A percentile compares a stretch with the other conserved stretches of the same genome.
Evolutionary conservation across 2,113 vertebrate species (phyloP).

Genomic region (Parotia lawesii): DNA sequence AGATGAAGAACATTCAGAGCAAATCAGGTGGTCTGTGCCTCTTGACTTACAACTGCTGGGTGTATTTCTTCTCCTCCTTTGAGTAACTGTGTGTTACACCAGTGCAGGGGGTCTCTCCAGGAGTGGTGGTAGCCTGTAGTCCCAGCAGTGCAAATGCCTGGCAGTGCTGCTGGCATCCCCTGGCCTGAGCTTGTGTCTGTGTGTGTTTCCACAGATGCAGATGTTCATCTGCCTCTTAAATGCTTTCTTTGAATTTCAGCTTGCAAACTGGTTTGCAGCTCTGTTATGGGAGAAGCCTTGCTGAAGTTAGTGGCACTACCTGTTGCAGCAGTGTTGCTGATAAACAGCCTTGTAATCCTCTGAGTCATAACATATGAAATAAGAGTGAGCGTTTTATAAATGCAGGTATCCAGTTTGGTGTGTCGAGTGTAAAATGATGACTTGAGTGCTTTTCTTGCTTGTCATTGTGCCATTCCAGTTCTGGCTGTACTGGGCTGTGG

Average conservation of each 20-base stretch:
- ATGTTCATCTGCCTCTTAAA: background rate
- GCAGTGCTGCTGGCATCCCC: background rate
- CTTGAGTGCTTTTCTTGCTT: background rate
- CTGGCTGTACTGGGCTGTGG: background rate
- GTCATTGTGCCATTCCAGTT: background rate
- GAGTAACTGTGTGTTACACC: background rate
- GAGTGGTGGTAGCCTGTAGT: background rate
- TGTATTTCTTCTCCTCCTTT: background rate
- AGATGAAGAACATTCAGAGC: background rate
- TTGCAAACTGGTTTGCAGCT: background rate
- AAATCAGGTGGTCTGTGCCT: background rate
- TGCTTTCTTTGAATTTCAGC: background rate
- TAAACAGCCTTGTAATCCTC: constrained; percentile 1
- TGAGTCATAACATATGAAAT: background rate
- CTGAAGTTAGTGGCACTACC: background rate
- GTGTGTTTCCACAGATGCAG: background rate
- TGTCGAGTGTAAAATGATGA: background rate
- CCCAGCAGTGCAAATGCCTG: background rate
- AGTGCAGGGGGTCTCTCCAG: background rate
- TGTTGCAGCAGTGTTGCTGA: constrained; percentile 12
- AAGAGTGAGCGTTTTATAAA: background rate
- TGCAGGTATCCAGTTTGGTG: background rate
- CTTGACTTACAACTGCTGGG: background rate
- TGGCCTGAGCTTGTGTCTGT: background rate
- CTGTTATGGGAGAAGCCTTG: background rate